Percentiles rank a stretch among this genome's conserved stretches.
phyloP scores from a whole-genome alignment of 1,140 invertebrate species.

The Notospermus geniculatus region DNA sequence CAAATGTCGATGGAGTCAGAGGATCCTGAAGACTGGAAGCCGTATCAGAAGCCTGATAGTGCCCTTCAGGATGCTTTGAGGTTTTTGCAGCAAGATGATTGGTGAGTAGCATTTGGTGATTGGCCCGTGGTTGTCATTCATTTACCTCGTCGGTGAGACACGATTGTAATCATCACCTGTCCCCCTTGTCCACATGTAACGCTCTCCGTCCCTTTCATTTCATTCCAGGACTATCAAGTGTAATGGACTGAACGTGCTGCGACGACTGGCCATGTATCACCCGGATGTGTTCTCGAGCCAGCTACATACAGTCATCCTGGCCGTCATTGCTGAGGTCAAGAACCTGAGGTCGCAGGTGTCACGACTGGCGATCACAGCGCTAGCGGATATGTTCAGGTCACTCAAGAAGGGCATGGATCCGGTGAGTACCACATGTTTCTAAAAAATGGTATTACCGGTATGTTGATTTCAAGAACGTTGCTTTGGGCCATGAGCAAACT shows the following conservation, averaged over 20 bases:
- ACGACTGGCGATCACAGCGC: constrained; percentile 75
- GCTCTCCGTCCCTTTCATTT: constrained; percentile 5
- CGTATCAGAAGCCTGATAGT: constrained; percentile 65
- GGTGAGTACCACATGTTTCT: no score
- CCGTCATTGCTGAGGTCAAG: constrained; percentile 68
- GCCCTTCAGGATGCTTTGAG: constrained; percentile 64
- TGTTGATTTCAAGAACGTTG: no score
- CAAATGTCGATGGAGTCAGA: constrained; percentile 32
- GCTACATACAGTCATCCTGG: constrained; percentile 66
- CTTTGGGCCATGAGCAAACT: no score
- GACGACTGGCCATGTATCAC: constrained; percentile 71
- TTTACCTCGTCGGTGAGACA: no score
- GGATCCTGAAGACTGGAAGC: constrained; percentile 49
- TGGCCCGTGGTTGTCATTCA: no score
- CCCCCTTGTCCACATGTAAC: no score
- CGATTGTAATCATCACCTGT: no score
- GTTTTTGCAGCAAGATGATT: constrained; percentile 73
- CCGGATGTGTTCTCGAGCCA: constrained; percentile 64
- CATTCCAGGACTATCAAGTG: constrained; percentile 74
- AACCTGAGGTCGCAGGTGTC: constrained; percentile 90
- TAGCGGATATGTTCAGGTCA: constrained; percentile 72
- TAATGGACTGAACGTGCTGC: constrained; percentile 71
- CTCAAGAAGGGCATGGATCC: constrained; percentile 71
- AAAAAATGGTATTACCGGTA: no score
- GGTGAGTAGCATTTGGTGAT: no score